Evolutionary conservation across 1,140 invertebrate genomes (phyloP).

Genomic region (Apocrypta bakeri): DNA sequence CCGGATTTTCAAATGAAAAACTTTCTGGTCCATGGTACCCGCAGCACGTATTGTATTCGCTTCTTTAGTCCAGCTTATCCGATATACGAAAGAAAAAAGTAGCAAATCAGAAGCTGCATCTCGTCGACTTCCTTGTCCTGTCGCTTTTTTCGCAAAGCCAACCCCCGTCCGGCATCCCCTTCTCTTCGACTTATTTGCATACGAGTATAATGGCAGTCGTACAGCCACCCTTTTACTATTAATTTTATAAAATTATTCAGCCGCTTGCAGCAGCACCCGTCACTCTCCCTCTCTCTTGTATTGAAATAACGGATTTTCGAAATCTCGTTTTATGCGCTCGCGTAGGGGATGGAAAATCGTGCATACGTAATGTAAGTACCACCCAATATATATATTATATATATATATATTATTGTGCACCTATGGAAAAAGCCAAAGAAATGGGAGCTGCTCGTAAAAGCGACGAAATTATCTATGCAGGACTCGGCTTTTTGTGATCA

Average conservation of each 20-base stretch:
- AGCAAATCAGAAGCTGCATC: background rate
- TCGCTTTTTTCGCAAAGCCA: slow-evolving; percentile 30
- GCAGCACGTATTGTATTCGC: too few species aligned
- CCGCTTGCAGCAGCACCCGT: slow-evolving; percentile 54
- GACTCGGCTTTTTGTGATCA: slow-evolving; percentile 23
- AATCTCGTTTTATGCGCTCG: slow-evolving; percentile 70
- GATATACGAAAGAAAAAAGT: background rate
- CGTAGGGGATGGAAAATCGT: slow-evolving; percentile 55
- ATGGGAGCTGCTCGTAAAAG: background rate
- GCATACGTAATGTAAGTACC: slow-evolving; percentile 42
- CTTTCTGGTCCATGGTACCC: too few species aligned
- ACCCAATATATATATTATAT: background rate
- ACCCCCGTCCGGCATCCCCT: slow-evolving; percentile 51
- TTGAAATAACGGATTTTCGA: slow-evolving; percentile 76
- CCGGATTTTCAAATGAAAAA: slow-evolving; percentile 22
- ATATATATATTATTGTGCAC: background rate
- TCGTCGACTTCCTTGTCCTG: background rate
- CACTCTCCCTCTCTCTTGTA: slow-evolving; percentile 59
- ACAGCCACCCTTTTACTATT: slow-evolving; percentile 73
- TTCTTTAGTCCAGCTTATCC: background rate
- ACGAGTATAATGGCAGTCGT: slow-evolving; percentile 70
- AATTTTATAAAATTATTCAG: slow-evolving; percentile 75
- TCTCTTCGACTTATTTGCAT: slow-evolving; percentile 69
- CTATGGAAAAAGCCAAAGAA: background rate
- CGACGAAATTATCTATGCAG: slow-evolving; percentile 48